Evolutionary conservation across 2,797 vertebrate genomes (phyloP), one percentile per base, ranked within the genome.

Genomic region (Galaxias olidus): DNA sequence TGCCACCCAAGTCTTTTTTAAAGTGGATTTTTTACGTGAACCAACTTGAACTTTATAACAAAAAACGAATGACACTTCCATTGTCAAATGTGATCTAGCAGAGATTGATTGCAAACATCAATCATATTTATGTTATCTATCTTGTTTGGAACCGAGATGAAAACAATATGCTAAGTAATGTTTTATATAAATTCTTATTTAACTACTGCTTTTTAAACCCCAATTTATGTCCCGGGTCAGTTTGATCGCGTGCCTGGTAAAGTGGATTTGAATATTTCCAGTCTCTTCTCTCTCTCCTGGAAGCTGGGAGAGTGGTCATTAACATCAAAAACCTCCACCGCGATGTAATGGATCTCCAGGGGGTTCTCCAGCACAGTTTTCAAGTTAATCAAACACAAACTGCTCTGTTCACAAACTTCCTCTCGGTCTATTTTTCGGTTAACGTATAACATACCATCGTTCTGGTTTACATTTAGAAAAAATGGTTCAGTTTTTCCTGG

Each of bases 321-420:
- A 46, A 93, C 70, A 1, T 94, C 93, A 0, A 79, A 67, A 40
- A 94, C 63, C 0, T 93, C 90, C 56, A 94, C 90, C 17, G 85
- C 79, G 1, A 92, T 61, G 0, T 91, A 91, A 70, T 91, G 89
- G 4, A 93, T 85, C 67, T 93, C 90, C 3, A 93, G 83, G 4
- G 92, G 93, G 9, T 90, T 90, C 82, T 93, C 91, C 61, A 93
- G 74, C 5, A 93, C 87, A 0, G 88, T 82, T 1, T 93, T 92
- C 4, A 94, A 83, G 47, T 88, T 87, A 5, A 93, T 69, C 1
- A 89, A 65, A 75, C 92, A 94, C 0, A 49, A 65, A 59, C 66
- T 76, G 71, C 64, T 89, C 62, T 81, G 80, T 10, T 84, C 81
- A 1, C 92, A 93, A 8, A 92, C 67, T 0, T 83, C 59, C 13